phyloP scores from a whole-genome alignment of 2,113 vertebrate species.

The Cynoglossus semilaevis region DNA sequence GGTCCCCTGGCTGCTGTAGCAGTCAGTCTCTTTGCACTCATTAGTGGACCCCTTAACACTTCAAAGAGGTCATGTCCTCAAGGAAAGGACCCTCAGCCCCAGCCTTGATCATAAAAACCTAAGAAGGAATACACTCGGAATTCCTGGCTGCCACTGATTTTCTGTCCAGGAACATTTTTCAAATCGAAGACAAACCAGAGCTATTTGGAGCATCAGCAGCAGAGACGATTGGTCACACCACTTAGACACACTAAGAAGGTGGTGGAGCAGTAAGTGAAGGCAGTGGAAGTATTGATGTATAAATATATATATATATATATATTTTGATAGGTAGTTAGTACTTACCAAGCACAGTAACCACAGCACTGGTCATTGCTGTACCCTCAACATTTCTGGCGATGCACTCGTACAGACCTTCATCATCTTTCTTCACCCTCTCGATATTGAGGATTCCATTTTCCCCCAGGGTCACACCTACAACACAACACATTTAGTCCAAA shows the following conservation, averaged over 20 bases:
- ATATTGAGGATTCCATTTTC: conserved; percentile 80
- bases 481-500: conserved; percentile 18
- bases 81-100: conserved; percentile 51
- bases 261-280: background rate
- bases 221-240: conserved; percentile 17
- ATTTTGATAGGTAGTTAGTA: too few species aligned
- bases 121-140: conserved; percentile 61
- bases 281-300: background rate
- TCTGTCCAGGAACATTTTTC: conserved; percentile 46
- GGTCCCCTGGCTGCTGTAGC: conserved; percentile 22
- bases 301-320: too few species aligned
- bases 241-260: background rate
- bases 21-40: conserved; percentile 49
- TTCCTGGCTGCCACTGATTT: conserved; percentile 59
- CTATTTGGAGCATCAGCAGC: conserved; percentile 32
- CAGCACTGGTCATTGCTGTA: conserved; percentile 76
- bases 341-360: conserved; percentile 84
- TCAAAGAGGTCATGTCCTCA: conserved; percentile 68
- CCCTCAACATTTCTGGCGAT: conserved; percentile 80
- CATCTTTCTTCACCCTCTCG: conserved; percentile 89
- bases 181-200: conserved; percentile 40
- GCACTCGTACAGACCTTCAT: conserved; percentile 88
- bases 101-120: conserved; percentile 67
- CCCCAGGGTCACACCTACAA: conserved; percentile 81
- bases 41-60: conserved; percentile 65